A percentile compares a stretch with the other conserved stretches of the same genome.
phyloP scores from a whole-genome alignment of 2,888 invertebrate species.

The Drosophila kanekoi region DNA sequence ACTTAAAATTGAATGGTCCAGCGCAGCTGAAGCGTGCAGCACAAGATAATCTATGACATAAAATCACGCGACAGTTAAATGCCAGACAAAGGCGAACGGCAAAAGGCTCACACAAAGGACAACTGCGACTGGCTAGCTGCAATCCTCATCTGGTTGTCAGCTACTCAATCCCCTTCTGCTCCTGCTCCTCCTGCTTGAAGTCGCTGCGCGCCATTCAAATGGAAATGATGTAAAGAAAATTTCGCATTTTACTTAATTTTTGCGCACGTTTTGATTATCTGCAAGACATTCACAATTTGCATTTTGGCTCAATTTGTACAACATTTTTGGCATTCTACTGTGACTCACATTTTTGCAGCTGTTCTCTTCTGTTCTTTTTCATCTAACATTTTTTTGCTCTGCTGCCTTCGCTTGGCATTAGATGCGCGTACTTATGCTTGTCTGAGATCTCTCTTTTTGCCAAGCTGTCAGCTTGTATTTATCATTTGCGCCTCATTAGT shows the following conservation, averaged over 20 bases:
- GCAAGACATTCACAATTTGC: slow-evolving; percentile 64
- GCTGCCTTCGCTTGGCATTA: background rate
- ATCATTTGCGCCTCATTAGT: slow-evolving; percentile 77
- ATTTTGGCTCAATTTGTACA: slow-evolving; percentile 44
- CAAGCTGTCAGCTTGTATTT: slow-evolving; percentile 67
- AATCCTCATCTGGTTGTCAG: slow-evolving; percentile 5
- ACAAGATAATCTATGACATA: slow-evolving; percentile 71
- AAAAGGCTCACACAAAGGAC: slow-evolving; percentile 45
- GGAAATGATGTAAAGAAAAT: slow-evolving; percentile 65
- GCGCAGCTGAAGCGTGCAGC: slow-evolving; percentile 16
- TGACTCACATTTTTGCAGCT: slow-evolving; percentile 60
- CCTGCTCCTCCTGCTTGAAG: background rate
- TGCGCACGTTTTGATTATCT: slow-evolving; percentile 74
- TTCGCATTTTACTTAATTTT: slow-evolving; percentile 60
- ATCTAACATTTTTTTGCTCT: background rate
- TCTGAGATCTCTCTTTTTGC: slow-evolving; percentile 37
- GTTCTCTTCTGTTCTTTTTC: slow-evolving; percentile 3
- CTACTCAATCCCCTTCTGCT: background rate
- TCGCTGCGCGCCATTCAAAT: slow-evolving; percentile 44
- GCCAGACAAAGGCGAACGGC: slow-evolving; percentile 65
- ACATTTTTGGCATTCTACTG: slow-evolving; percentile 19
- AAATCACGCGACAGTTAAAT: slow-evolving; percentile 77
- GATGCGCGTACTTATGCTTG: slow-evolving; percentile 27
- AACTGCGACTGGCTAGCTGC: slow-evolving; percentile 42
- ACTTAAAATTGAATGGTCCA: slow-evolving; percentile 70